Conservation (phyloP, 2,797 vertebrate genomes). For the Merluccius polli region DNA sequence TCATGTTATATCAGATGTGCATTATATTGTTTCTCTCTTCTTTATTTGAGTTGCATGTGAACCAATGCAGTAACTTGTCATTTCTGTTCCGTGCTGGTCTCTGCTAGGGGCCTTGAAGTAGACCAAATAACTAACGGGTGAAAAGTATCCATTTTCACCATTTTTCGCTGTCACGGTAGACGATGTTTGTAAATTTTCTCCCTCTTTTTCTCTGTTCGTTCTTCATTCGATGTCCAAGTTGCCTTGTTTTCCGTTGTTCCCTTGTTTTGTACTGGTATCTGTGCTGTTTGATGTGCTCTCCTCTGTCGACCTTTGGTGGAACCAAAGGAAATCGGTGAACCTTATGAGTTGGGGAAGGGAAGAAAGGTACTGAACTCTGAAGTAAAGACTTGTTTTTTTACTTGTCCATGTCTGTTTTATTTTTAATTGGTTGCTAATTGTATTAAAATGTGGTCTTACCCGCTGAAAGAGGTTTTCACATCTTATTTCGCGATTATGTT, state of each 20-base stretch:
- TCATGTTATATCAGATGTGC: constrained; percentile 62
- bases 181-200: constrained; percentile 64
- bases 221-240: constrained; percentile 68
- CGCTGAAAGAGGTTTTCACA: constrained; percentile 21
- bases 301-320: constrained; percentile 71
- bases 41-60: constrained; percentile 71
- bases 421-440: constrained; percentile 52
- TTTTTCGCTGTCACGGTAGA: constrained; percentile 57
- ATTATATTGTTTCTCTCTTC: constrained; percentile 44
- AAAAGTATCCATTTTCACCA: constrained; percentile 54
- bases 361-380: constrained; percentile 71
- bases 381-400: constrained; percentile 73
- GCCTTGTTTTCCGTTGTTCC: constrained; percentile 71
- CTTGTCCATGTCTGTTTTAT: constrained; percentile 60
- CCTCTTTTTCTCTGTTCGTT: constrained; percentile 54
- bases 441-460: constrained; percentile 58
- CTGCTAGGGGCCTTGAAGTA: constrained; percentile 67
- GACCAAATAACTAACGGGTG: constrained; percentile 74
- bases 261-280: constrained; percentile 71
- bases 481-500: constrained; percentile 33
- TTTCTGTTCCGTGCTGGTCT: constrained; percentile 66
- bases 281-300: constrained; percentile 74
- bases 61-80: constrained; percentile 74
- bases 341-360: constrained; percentile 57
- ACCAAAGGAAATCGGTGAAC: constrained; percentile 45